These are phyloP conservation scores for Sporophila hypoxantha DNA, from an alignment of 2,113 vertebrate species.

Conservation along the genomic window DNA sequence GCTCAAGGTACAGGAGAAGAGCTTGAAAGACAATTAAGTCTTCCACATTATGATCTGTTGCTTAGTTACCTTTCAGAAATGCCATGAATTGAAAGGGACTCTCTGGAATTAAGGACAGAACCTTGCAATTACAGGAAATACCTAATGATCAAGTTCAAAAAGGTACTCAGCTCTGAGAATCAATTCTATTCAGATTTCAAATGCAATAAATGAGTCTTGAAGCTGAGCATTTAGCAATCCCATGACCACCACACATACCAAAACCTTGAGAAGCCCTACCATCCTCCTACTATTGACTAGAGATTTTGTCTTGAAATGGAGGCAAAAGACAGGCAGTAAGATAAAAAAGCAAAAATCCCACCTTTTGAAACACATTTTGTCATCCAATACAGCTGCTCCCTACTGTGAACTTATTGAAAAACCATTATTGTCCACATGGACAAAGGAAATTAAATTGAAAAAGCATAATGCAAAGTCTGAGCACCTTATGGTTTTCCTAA, in stretches of 20 bases:
- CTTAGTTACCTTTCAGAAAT: constrained; percentile 1
- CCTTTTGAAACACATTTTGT: background rate
- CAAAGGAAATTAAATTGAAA: background rate
- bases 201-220: background rate
- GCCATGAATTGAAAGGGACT: background rate
- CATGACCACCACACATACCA: background rate
- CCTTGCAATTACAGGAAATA: background rate
- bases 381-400: background rate
- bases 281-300: background rate
- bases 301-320: background rate
- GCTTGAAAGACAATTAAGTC: background rate
- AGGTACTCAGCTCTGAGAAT: background rate
- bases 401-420: background rate
- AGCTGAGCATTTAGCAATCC: background rate
- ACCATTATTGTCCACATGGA: background rate
- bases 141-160: background rate
- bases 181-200: background rate
- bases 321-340: background rate
- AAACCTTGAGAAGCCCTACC: background rate
- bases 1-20: background rate
- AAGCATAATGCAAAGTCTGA: background rate
- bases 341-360: background rate
- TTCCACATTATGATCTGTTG: background rate
- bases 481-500: background rate
- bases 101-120: background rate